Evolutionary conservation across 2,888 invertebrate species (phyloP), one percentile per base, ranked within the genome.

Genomic region (Calliopum simillimum): DNA sequence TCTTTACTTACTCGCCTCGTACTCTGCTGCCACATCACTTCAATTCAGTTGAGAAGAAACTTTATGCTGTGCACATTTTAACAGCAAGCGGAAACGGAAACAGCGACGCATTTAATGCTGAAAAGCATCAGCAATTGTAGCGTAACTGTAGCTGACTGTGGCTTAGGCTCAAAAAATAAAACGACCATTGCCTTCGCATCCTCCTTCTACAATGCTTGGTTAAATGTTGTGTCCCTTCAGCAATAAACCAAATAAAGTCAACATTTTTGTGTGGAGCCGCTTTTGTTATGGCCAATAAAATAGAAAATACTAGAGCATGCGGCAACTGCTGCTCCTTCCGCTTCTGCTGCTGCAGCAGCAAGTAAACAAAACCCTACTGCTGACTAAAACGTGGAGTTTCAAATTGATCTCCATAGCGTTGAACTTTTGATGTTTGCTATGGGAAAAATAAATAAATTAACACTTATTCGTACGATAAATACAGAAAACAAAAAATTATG

Each of bases 201-300:
- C 33, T 33, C 33, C 33, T 33, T 33, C 19, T n/a, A n/a, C n/a
- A 6, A 19, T 51, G 51, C 51, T 19, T 16, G 51, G 16, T 19
- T 70, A 75, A 74, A 75, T 62, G 68, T 74, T 69, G 65, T 64
- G 65, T 64, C 47, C 47, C 47, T 46, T 2, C 25, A 46, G 47
- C 14, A 5, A 47, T 47, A 63, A 75, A 68, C 73, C 69, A 70
- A 46, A 46, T 62, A 43, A 73, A 73, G 62, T 55, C 63, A 14
- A 1, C 3, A 63, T 44, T 21, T 53, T 64, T 11, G 11, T 62
- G 70, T 23, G 65, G 58, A 46, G 56, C 33, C 56, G 21, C 56
- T 59, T 41, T n/a, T 33, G 59, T 59, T 59, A 41, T 41, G 59
- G 59, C 59, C 59, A 59, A 59, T 59, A 59, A 58, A 59, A 59